Evolutionary conservation across 1,140 invertebrate genomes (phyloP).

Genomic region (Popillia japonica): DNA sequence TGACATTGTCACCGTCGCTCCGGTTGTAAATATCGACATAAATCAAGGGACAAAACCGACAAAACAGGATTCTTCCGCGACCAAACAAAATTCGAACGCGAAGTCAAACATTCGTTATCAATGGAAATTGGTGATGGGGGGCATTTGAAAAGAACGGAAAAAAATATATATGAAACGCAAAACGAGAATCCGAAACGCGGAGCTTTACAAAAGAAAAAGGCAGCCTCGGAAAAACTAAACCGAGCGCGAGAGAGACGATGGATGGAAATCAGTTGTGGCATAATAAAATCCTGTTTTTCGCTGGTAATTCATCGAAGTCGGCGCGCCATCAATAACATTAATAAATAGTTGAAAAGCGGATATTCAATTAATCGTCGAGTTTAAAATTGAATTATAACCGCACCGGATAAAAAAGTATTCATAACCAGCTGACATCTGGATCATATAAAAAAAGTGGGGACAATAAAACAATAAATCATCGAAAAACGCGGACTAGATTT

Average conservation of each 20-base stretch:
- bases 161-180: background rate
- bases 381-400: constrained; percentile 45
- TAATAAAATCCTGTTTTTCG: constrained; percentile 29
- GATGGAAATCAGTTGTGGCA: background rate
- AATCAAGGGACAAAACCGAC: constrained; percentile 20
- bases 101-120: constrained; percentile 33
- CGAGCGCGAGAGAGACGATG: background rate
- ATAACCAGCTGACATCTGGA: constrained; percentile 47
- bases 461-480: constrained; percentile 50
- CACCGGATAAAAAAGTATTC: constrained; percentile 48
- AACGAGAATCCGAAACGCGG: background rate
- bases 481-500: constrained; percentile 46
- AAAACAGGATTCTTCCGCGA: constrained; percentile 20
- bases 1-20: constrained; percentile 19
- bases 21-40: constrained; percentile 19
- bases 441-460: constrained; percentile 38
- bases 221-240: background rate
- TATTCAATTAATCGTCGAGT: constrained; percentile 41
- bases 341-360: constrained; percentile 39
- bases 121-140: constrained; percentile 26
- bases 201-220: background rate
- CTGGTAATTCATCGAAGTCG: constrained; percentile 19
- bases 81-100: constrained; percentile 24
- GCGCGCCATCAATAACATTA: constrained; percentile 14
- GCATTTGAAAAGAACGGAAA: constrained; percentile 1